Evolutionary conservation across 2,797 vertebrate species (phyloP).

Genomic region (Myotis daubentonii): DNA sequence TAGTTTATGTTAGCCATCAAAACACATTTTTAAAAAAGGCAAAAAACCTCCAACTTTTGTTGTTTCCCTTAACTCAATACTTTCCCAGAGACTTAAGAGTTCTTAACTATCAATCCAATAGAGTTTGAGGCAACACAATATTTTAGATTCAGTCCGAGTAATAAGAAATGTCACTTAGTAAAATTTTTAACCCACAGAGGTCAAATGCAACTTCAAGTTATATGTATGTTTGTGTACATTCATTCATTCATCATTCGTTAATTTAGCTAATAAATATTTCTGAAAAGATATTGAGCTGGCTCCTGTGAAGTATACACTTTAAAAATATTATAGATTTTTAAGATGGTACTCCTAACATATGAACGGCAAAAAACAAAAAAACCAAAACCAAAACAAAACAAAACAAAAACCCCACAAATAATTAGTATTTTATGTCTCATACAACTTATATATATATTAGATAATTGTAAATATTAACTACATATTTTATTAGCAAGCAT

Average conservation of each 20-base stretch:
- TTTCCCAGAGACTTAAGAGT: neutral
- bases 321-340: neutral
- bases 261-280: neutral
- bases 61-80: neutral
- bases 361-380: neutral
- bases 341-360: neutral
- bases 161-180: neutral
- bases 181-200: neutral
- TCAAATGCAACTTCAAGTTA: neutral
- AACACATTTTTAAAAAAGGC: neutral
- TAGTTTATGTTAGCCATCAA: neutral
- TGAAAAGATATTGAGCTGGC: neutral
- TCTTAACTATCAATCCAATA: constrained; percentile 55
- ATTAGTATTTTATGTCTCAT: neutral
- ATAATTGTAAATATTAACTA: neutral
- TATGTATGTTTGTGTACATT: neutral
- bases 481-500: constrained; percentile 1
- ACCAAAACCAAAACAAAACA: neutral
- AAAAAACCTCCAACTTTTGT: neutral
- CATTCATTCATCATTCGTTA: neutral
- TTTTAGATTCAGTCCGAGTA: neutral
- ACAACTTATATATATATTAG: neutral
- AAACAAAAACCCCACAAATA: neutral
- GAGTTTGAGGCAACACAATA: constrained; percentile 16
- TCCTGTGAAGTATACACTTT: neutral